Evolutionary conservation across 2,888 invertebrate species (phyloP), one percentile per base, ranked within the genome.

Genomic region (Aradus depressus): DNA sequence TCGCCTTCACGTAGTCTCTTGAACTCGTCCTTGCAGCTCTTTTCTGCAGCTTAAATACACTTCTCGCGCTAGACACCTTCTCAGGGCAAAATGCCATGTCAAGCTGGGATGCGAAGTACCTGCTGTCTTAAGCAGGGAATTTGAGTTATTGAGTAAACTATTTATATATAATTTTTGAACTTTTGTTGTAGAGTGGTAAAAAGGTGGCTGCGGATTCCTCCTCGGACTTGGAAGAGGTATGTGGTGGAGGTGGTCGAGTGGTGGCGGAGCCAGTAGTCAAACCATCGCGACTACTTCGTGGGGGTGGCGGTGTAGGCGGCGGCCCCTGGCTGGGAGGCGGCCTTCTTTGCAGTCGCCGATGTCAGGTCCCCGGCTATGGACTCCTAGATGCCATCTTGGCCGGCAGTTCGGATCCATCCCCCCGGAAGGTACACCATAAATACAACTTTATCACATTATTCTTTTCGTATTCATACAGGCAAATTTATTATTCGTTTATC

Each of bases 231-330:
- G 50, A 50, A 21, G 51, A 52, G 22, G 49, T 43, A 4, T 49
- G 53, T 8, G 35, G 32, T 21, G 39, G 45, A 18, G 44, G 41
- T 21, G 50, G 52, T 1, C 55, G 57, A 25, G 60, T 61, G n/a
- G 42, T 60, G 16, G 53, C 58, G 10, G 61, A 61, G 44, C 59
- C 61, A 12, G 60, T 60, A 16, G 58, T 60, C 3, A 60, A 57
- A 51, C 61, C 61, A 35, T 60, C 60, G 6, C 56, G 59, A 26
- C 51, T 61, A 34, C n/a, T n/a, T n/a, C n/a, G n/a, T n/a, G n/a
- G n/a, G n/a, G 50, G 43, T 31, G 34, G 18, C 16, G 38, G 28
- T 3, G 38, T 21, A 37, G 3, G 37, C 14, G 25, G 37, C 12
- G 41, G 41, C 3, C 51, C 37, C 14, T 35, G 28, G 44, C 37